These are phyloP conservation scores for Chelonus formosanus DNA, from an alignment of 2,888 invertebrate species.

Conservation along the genomic window DNA sequence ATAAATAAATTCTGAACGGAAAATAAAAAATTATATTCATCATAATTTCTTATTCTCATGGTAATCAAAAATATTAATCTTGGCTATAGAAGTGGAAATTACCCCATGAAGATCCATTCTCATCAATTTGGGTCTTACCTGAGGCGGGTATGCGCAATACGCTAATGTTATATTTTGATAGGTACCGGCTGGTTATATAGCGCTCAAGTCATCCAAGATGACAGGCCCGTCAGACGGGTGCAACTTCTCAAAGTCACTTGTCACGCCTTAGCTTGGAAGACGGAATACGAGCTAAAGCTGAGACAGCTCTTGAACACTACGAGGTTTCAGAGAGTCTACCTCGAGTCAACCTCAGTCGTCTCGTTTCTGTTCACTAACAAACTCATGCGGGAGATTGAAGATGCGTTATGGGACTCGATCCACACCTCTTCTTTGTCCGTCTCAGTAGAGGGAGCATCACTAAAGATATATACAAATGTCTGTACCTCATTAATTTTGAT, in stretches of 20 bases:
- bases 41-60: no score
- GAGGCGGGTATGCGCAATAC: slow-evolving; percentile 5
- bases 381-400: slow-evolving; percentile 14
- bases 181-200: slow-evolving; percentile 25
- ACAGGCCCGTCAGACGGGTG: slow-evolving; percentile 55
- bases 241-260: slow-evolving; percentile 59
- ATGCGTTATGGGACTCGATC: slow-evolving; percentile 26
- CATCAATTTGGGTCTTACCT: slow-evolving; percentile 18
- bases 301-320: slow-evolving; percentile 13
- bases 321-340: slow-evolving; percentile 1
- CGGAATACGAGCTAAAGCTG: slow-evolving; percentile 18
- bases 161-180: slow-evolving; percentile 30
- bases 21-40: no score
- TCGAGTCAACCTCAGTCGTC: slow-evolving; percentile 7
- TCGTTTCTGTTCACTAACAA: slow-evolving; percentile 20
- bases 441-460: background rate
- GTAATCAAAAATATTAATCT: no score
- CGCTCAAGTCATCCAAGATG: slow-evolving; percentile 29
- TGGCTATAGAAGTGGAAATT: no score
- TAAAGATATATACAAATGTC: background rate
- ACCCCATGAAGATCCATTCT: background rate
- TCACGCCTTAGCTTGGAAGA: slow-evolving; percentile 43
- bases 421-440: slow-evolving; percentile 34
- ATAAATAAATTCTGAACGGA: no score
- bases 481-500: slow-evolving; percentile 16